phyloP scores from a whole-genome alignment of 1,140 invertebrate genomes.

The Cecropterus lyciades region DNA sequence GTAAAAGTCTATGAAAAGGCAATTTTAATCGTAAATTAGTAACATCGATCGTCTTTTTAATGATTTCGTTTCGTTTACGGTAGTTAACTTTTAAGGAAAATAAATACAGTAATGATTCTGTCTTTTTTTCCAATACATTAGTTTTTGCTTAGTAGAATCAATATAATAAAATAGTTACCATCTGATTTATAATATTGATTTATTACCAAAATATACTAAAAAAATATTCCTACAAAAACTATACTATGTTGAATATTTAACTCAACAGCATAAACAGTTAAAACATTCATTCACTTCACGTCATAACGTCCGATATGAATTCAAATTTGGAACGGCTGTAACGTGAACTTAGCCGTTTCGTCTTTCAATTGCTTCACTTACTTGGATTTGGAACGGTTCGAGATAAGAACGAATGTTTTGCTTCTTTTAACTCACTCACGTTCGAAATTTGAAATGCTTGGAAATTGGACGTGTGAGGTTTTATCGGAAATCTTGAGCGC shows the following conservation, averaged over 20 bases:
- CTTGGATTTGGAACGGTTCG: constrained; percentile 77
- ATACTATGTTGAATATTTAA: too few species aligned
- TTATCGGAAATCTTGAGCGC: constrained; percentile 23
- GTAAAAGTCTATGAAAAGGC: constrained; percentile 19
- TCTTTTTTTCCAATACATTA: too few species aligned
- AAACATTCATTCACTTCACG: constrained; percentile 50
- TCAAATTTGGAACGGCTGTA: constrained; percentile 77
- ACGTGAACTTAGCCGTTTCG: constrained; percentile 78
- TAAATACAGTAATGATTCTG: too few species aligned
- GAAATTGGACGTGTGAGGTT: constrained; percentile 26
- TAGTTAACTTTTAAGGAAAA: not conserved
- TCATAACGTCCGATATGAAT: constrained; percentile 79
- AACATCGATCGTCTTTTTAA: constrained; percentile 17
- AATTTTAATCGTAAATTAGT: constrained; percentile 11
- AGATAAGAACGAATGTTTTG: constrained; percentile 66
- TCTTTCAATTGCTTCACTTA: constrained; percentile 82
- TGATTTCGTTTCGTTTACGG: constrained; percentile 17
- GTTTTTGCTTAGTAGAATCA: too few species aligned
- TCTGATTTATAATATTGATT: too few species aligned
- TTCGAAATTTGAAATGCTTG: constrained; percentile 54
- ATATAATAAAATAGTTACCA: too few species aligned
- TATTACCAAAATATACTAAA: too few species aligned
- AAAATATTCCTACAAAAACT: too few species aligned
- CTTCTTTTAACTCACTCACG: constrained; percentile 45
- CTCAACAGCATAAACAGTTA: too few species aligned